Base-by-base conservation (phyloP, 1,140 invertebrate genomes). In the Glossosoma conforme region DNA sequence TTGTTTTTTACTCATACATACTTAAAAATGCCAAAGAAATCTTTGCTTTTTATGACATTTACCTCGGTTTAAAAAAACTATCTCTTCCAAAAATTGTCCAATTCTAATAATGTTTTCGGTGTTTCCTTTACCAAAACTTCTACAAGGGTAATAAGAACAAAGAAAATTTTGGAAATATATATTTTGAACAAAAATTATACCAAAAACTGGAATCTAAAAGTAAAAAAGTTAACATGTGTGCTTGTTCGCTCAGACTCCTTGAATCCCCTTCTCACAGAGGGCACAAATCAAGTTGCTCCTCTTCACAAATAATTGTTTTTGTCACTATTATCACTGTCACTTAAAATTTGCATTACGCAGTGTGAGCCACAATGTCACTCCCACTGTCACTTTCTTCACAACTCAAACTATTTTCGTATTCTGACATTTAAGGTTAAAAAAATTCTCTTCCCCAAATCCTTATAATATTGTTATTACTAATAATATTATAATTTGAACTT, bases 61-160 rank as follows among this genome's bases (percentile, higher is more conserved):
- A 41, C 38, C 38, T 19, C 18, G 10, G 42, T 15, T 15, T 44
- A 28, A 28, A 32, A 32, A 44, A 44, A 44, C 24, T 44, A 44
- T 44, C 42, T 44, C 42, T 44, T 44, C 42, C 42, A 44, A 44
- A 44, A 44, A 44, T 44, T 44, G 42, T 22, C 24, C 42, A 44
- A 44, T 44, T 44, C 14, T 44, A 32, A 44, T 44, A 24, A 44
- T 44, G 3, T 44, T 44, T 44, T 44, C 42, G 22, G 42, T 28
- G 42, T 44, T 44, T 44, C 14, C 42, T 44, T 44, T 44, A 44
- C 28, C 3, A 44, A 44, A 44, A 25, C 42, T 14, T 41, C 14
- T 41, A 37, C 35, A 37, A 37, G 35, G 35, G 6, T 37, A 8
- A 37, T 37, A 37, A 37, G 18, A 37, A 37, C 35, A 37, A 37